These are phyloP conservation scores for Odontocolon sp. DNA, from an alignment of 2,888 invertebrate genomes.

Conservation along the genomic window DNA sequence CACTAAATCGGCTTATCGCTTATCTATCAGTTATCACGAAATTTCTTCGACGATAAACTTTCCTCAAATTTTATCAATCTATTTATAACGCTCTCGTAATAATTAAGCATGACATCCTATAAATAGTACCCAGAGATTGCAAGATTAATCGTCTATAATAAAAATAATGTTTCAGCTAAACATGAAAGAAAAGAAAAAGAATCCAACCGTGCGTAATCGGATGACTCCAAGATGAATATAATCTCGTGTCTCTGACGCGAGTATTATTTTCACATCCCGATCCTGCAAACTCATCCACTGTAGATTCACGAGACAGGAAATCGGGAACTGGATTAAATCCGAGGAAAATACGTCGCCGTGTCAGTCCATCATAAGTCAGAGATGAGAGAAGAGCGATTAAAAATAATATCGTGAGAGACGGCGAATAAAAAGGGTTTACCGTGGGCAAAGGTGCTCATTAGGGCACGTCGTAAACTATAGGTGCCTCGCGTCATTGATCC, in stretches of 20 bases:
- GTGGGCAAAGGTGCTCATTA: slow-evolving; percentile 58
- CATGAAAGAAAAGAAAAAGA: too few species aligned
- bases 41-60: too few species aligned
- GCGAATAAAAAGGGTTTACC: background rate
- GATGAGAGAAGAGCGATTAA: background rate
- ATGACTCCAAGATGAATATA: background rate
- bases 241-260: slow-evolving; percentile 4
- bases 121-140: too few species aligned
- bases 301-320: slow-evolving; percentile 1
- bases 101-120: too few species aligned
- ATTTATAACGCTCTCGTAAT: too few species aligned
- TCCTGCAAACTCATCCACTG: background rate
- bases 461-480: slow-evolving; percentile 62
- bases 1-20: too few species aligned
- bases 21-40: too few species aligned
- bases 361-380: background rate
- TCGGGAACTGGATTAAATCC: background rate
- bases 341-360: slow-evolving; percentile 5
- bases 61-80: too few species aligned
- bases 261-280: background rate
- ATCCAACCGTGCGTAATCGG: too few species aligned
- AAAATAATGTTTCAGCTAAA: too few species aligned
- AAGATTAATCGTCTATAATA: too few species aligned
- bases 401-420: slow-evolving; percentile 2
- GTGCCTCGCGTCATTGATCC: slow-evolving; percentile 59